Percentiles rank a stretch among this genome's conserved stretches.
phyloP scores from a whole-genome alignment of 2,113 vertebrate genomes.

The Acrocephalus kingi region DNA sequence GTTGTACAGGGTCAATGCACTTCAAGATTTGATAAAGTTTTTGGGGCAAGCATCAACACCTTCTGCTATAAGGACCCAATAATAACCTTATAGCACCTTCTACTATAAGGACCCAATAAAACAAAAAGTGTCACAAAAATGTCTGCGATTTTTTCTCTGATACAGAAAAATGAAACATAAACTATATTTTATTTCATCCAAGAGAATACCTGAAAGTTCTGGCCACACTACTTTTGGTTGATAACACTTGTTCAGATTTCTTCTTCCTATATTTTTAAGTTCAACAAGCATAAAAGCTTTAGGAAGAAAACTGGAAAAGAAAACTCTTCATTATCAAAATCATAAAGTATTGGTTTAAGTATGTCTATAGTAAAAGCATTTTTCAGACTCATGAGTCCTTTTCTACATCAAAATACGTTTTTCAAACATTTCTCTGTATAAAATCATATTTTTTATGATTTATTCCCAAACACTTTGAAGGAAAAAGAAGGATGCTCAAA shows the following conservation, averaged over 20 bases:
- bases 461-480: not conserved
- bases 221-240: not conserved
- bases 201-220: not conserved
- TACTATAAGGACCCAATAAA: not conserved
- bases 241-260: not conserved
- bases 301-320: not conserved
- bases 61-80: not conserved
- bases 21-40: not conserved
- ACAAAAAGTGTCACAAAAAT: not conserved
- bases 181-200: not conserved
- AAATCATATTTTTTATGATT: not conserved
- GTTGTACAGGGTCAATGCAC: accelerated
- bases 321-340: not conserved
- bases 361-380: not conserved
- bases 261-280: not conserved
- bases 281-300: not conserved
- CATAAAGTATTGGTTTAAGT: not conserved
- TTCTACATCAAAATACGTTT: not conserved
- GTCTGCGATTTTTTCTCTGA: not conserved
- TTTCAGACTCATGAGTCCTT: not conserved
- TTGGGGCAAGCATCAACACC: not conserved
- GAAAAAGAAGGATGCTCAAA: not conserved
- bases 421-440: not conserved
- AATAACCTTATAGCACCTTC: not conserved
- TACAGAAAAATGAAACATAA: not conserved